Evolutionary conservation across 2,888 invertebrate species (phyloP), one percentile per base, ranked within the genome.

Genomic region (Candidula unifasciata): DNA sequence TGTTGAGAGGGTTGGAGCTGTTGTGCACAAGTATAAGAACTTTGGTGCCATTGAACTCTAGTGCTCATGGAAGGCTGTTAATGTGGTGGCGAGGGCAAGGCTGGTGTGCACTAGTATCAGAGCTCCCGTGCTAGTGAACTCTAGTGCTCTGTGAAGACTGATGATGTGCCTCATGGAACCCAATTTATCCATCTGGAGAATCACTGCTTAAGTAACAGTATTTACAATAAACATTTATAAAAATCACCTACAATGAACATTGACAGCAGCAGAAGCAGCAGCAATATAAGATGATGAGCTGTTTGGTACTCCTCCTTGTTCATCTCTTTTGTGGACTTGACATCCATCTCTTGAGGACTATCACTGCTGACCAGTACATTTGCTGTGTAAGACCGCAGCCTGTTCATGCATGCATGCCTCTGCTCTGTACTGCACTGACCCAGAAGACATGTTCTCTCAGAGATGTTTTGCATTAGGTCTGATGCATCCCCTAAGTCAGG

Each of bases 261-360:
- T 69, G 97, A 96, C 89, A 96, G 96, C 82, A 96, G 95, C 87
- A 97, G 95, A 33, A 97, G 94, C 85, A 98, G 96, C 81, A 98
- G 94, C 74, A 98, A 95, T 52, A 97, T 96, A 54, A 97, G 96
- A 93, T 98, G 98, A 87, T 96, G 95, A 87, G 88, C 87, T 10
- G 90, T 89, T 87, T 93, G 92, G 83, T 90, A 92, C 68, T 91
- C 91, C 84, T 91, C 91, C 54, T 84, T 87, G n/a, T 85, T 69
- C 80, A 84, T 78, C 30, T 82, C 82, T 18, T 80, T 52, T 0
- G 85, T 64, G 13, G 82, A 82, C 57, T 79, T 78, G 1, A 68
- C 80, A 52, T 80, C 84, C 52, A 79, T 82, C 16, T 87, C 87
- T 87, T 89, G 83, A 16, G 82, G 82, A 33, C 73, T 64, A 60